Conservation (phyloP, 2,797 vertebrate genomes). For the Gobionotothen gibberifrons region DNA sequence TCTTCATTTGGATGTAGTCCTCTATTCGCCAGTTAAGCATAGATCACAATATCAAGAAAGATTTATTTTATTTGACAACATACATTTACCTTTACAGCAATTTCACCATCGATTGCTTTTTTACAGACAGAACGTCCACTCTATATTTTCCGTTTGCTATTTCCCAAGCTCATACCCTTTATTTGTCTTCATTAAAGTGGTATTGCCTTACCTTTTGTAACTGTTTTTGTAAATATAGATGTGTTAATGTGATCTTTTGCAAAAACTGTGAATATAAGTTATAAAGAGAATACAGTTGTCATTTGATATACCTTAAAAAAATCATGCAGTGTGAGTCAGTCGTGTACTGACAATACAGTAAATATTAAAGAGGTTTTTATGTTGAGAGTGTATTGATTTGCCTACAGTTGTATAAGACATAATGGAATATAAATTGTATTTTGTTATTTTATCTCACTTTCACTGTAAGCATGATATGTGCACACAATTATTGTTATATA, state of each 20-base stretch:
- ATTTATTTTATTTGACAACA: conserved; percentile 1
- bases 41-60: not conserved
- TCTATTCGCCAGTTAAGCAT: conserved; percentile 10
- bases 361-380: not conserved
- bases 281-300: not conserved
- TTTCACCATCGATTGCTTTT: conserved; percentile 14
- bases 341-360: not conserved
- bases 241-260: not conserved
- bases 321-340: not conserved
- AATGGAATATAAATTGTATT: not conserved
- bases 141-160: not conserved
- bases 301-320: not conserved
- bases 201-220: not conserved
- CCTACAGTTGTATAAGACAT: not conserved
- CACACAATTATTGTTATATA: not conserved
- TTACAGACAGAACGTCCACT: not conserved
- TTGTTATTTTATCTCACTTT: not conserved
- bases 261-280: not conserved
- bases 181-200: not conserved
- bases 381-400: not conserved
- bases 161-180: not conserved
- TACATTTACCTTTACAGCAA: not conserved
- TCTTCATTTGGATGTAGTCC: not conserved
- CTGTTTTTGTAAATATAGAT: too few species aligned
- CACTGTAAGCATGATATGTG: not conserved